Evolutionary conservation across 2,888 invertebrate species (phyloP).

Genomic region (Myopa testacea): DNA sequence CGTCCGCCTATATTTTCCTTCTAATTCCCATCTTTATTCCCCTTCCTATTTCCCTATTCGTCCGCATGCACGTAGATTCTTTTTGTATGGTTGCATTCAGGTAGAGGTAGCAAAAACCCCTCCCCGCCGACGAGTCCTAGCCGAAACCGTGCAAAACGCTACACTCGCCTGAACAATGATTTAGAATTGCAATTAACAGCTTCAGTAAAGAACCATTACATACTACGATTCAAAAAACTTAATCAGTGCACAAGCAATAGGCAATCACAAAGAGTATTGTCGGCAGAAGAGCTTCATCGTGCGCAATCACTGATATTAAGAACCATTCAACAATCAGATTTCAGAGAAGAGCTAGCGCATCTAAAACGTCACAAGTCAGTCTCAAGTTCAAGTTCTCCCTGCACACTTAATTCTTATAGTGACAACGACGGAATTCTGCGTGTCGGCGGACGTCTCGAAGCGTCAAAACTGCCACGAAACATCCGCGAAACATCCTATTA

Average conservation of each 20-base stretch:
- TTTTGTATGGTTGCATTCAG: too few relatives aligned
- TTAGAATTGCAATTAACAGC: too few relatives aligned
- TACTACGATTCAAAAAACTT: not conserved
- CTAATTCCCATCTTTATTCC: too few relatives aligned
- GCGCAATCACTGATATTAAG: not conserved
- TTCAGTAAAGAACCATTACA: not conserved
- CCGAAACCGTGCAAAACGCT: too few relatives aligned
- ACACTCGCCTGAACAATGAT: too few relatives aligned
- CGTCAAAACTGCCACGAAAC: not conserved
- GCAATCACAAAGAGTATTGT: not conserved
- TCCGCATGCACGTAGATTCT: too few relatives aligned
- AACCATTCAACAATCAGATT: not conserved
- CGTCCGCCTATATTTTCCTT: too few relatives aligned
- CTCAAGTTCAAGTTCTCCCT: not conserved
- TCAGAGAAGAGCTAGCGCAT: not conserved
- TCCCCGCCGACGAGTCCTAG: too few relatives aligned
- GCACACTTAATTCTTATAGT: not conserved
- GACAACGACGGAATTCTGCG: not conserved
- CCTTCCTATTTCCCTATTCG: too few relatives aligned
- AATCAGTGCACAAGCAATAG: not conserved
- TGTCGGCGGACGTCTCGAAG: not conserved
- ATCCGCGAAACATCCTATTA: too few relatives aligned
- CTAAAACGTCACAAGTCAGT: too few relatives aligned
- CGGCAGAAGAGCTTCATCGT: not conserved
- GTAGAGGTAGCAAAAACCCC: too few relatives aligned